Evolutionary conservation across 2,888 invertebrate genomes (phyloP), one percentile per base, ranked within the genome.

Genomic region (Cylloceria caligata): DNA sequence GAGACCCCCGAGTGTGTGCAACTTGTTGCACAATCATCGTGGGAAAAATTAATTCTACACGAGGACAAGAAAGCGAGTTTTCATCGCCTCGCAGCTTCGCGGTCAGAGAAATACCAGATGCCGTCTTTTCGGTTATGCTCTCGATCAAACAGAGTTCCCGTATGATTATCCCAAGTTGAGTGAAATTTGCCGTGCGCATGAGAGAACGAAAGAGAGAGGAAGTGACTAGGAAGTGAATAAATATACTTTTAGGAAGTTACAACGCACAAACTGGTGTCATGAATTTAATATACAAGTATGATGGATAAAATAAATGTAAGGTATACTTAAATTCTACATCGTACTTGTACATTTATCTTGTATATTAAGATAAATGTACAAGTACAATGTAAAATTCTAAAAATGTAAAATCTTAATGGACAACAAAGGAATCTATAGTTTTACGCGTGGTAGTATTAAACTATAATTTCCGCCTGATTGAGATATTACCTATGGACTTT

Each of bases 1-100:
- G 64, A 64, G 39, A 39, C 39, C 64, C 11, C 64, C 68, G 34
- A 69, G 27, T 34, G 30, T 67, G 55, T 16, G 67, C 77, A 77
- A 77, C 77, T 69, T 77, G 77, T 77, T 77, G 77, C 77, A 60
- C 69, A 71, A 71, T 64, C 49, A 64, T 62, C 77, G 77, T 77
- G 77, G 77, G 77, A 77, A 71, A 71, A 77, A 71, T 71, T 36
- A 42, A 71, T 71, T 71, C 16, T 21, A 57, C 36, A 19, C 52
- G 19, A 21, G 16, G 39, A 16, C n/a, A 57, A 71, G 55, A 42
- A 42, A 36, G 6, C 24, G 42, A 55, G 27, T 11, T n/a, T 42
- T 27, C 24, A 13, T 39, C 27, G 30, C 13, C n/a, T 36, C 47
- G 19, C 55, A 42, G 42, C 42, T 71, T 34, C 42, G 34, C 55